Base-by-base conservation (phyloP, 2,113 vertebrate genomes). In the Gasterosteus aculeatus region DNA sequence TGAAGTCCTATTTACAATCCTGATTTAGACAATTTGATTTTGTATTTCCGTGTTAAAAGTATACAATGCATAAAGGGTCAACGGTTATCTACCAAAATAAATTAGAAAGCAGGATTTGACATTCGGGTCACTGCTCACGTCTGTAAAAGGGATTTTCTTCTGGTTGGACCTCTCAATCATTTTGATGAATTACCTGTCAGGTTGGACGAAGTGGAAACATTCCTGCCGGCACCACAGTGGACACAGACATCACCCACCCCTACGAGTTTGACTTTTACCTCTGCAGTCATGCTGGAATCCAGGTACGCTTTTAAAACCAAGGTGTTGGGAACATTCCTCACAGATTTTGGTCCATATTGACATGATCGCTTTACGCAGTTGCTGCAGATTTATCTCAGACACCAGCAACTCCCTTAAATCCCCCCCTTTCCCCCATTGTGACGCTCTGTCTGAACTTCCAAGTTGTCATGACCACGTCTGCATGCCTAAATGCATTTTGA, bases 211-310 rank as follows among this genome's bases (percentile, higher is more conserved):
- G 97, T 85, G 97, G 97, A 85, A 99, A 99, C 92, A 98, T 99
- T 91, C 97, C 97, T 82, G 97, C 97, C 1, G 97, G 97, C 84
- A 99, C 97, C 69, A 98, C 97, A 3, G 97, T 99, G 77, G 97
- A 99, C 89, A 98, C 97, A 2, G 97, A 98, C 89, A 99, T 99
- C 77, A 99, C 97, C 3, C 97, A 99, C 78, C 97, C 97, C 0
- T 98, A 97, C 10, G 97, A 98, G 91, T 99, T 99, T 92, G 97
- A 99, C 93, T 99, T 99, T 96, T 99, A 98, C 94, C 97, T 99
- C 93, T 99, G 97, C 94, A 99, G 97, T 85, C 97, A 99, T 72
- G 97, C 97, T 89, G 97, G 97, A 87, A 99, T 99, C 94, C 97
- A 99, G 96, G 97, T 97, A 88, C 7, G 62, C 11, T 46, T 49